phyloP scores from a whole-genome alignment of 2,113 vertebrate species.

The Ctenodactylus gundi region DNA sequence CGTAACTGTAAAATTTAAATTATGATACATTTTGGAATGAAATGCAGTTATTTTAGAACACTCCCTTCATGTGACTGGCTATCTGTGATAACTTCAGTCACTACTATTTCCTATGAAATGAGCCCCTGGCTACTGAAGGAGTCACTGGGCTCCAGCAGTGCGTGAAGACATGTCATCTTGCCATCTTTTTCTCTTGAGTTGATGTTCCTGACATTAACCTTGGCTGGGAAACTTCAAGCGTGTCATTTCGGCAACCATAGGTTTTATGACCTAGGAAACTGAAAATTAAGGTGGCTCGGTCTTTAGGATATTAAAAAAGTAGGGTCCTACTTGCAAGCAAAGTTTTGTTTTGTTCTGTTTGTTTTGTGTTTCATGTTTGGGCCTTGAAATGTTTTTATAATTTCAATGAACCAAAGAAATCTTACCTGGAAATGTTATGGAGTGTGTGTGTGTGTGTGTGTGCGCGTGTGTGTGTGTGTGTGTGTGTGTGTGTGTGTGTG shows the following conservation, averaged over 20 bases:
- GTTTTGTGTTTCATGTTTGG: no score
- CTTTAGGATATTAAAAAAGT: background rate
- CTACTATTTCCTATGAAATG: background rate
- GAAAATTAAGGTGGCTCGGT: background rate
- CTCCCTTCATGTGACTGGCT: background rate
- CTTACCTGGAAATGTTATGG: background rate
- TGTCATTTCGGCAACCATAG: rapidly evolving
- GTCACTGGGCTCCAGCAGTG: background rate
- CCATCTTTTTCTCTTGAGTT: background rate
- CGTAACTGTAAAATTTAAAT: slow-evolving; percentile 8
- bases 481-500: no score
- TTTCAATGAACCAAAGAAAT: no score
- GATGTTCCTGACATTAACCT: background rate
- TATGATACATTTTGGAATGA: slow-evolving; percentile 32
- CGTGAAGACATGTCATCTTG: rapidly evolving
- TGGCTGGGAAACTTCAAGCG: background rate
- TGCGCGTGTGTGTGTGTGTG: no score
- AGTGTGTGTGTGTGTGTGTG: no score
- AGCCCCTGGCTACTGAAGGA: background rate
- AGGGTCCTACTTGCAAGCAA: background rate
- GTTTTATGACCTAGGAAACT: background rate
- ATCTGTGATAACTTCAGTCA: background rate
- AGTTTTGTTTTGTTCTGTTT: no score
- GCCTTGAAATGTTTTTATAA: background rate
- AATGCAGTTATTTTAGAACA: slow-evolving; percentile 41